phyloP scores from a whole-genome alignment of 1,140 invertebrate genomes.

The Calycopis cecrops region DNA sequence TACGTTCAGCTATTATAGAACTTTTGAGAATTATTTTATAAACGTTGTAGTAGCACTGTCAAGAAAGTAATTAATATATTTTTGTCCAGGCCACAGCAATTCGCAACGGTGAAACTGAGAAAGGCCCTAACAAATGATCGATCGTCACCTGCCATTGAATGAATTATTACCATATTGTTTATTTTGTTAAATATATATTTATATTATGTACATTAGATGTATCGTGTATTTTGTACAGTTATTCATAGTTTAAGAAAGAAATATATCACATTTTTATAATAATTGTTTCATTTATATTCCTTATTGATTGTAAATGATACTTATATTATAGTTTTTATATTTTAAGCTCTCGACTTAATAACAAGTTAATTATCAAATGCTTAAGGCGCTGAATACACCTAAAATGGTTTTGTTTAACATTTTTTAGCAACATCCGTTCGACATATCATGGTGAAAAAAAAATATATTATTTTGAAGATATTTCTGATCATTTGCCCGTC shows the following conservation, averaged over 20 bases:
- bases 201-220: conserved; percentile 67
- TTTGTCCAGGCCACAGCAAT: conserved; percentile 84
- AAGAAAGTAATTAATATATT: conserved; percentile 27
- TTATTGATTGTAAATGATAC: background rate
- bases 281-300: conserved; percentile 50
- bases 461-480: no score
- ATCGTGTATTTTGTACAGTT: conserved; percentile 73
- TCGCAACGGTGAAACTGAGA: conserved; percentile 89
- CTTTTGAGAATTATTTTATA: background rate
- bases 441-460: no score
- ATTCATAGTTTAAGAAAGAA: conserved; percentile 73
- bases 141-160: conserved; percentile 83
- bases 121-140: conserved; percentile 91
- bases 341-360: no score
- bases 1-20: no score
- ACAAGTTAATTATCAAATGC: no score
- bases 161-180: conserved; percentile 46
- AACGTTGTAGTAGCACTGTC: conserved; percentile 2
- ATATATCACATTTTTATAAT: conserved; percentile 73
- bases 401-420: no score
- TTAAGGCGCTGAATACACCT: no score
- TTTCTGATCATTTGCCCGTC: no score
- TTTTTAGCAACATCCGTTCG: no score
- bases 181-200: conserved; percentile 64
- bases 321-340: no score